Evolutionary conservation across 2,113 vertebrate genomes (phyloP), one percentile per base, ranked within the genome.

Genomic region (Antechinus flavipes): DNA sequence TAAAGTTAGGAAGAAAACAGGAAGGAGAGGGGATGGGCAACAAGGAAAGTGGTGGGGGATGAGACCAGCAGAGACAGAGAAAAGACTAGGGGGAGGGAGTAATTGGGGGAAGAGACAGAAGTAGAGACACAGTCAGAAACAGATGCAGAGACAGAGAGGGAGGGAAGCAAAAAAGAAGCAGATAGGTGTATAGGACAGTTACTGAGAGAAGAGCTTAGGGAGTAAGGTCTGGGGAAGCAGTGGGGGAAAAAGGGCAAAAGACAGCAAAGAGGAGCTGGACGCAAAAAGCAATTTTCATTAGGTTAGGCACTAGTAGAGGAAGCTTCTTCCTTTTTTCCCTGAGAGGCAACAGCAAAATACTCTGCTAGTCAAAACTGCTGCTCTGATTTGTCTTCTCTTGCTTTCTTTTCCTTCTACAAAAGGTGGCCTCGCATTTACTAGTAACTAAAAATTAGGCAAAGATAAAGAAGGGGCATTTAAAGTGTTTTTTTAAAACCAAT

Each of bases 341-440:
- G 42, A 8, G 94, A 90, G 76, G 46, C 56, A 12, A 9, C 0
- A 9, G 91, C 22, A 3, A 9, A 9, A 25, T 0, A 53, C 42
- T n/a, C 14, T 22, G 8, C 93, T 35, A 12, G 2, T 1, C 22
- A 26, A 23, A 26, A 27, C 93, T 25, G 1, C 0, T 26, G 30
- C 53, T 90, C n/a, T 0, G 54, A 42, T 27, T 30, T 46, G 84
- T 89, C 49, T 46, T 16, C 35, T 68, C 61, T 35, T 35, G 16
- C 35, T 27, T 46, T 53, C 91, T 89, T 27, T 46, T 90, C 54
- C 52, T 61, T 49, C 90, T 54, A 95, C 95, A 50, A 93, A 93
- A 96, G 95, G 94, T 96, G 96, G 96, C 93, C 52, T 92, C 35
- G 95, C 95, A 0, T 95, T 96, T 93, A 94, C 92, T 91, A 46